These are phyloP conservation scores for Etheostoma cragini DNA, from an alignment of 2,113 vertebrate species.

Conservation along the genomic window DNA sequence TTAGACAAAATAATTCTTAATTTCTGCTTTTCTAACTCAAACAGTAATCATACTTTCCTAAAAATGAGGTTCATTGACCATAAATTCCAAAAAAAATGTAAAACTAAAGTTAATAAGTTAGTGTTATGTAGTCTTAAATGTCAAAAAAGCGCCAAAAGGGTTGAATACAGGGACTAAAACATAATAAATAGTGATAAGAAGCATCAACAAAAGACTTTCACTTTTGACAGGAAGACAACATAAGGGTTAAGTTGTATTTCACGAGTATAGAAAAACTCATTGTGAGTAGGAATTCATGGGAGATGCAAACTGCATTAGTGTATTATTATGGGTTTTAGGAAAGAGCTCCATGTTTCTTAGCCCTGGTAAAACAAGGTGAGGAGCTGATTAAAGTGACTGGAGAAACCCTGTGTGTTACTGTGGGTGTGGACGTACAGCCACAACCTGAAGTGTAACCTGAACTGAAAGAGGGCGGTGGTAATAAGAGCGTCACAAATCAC, in stretches of 20 bases:
- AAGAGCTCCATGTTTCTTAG: background rate
- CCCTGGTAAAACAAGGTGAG: background rate
- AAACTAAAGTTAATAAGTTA: too few species aligned
- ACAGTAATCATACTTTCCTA: too few species aligned
- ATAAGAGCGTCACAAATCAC: conserved; percentile 23
- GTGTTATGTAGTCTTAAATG: too few species aligned
- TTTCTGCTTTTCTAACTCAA: too few species aligned
- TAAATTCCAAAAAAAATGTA: too few species aligned
- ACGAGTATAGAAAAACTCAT: background rate
- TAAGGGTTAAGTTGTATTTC: background rate
- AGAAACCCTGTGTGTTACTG: background rate
- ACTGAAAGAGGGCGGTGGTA: conserved; percentile 11
- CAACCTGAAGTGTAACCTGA: conserved; percentile 39
- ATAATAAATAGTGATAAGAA: too few species aligned
- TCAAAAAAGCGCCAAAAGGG: too few species aligned
- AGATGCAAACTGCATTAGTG: background rate
- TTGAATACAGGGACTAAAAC: too few species aligned
- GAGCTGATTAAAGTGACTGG: background rate
- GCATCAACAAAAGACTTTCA: too few species aligned
- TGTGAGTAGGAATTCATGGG: background rate
- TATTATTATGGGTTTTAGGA: background rate
- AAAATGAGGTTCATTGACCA: too few species aligned
- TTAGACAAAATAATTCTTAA: too few species aligned
- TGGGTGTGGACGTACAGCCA: conserved; percentile 40
- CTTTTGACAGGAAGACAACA: too few species aligned